Base-by-base conservation (phyloP, 2,888 invertebrate species). In the Meteorus cinctellus region DNA sequence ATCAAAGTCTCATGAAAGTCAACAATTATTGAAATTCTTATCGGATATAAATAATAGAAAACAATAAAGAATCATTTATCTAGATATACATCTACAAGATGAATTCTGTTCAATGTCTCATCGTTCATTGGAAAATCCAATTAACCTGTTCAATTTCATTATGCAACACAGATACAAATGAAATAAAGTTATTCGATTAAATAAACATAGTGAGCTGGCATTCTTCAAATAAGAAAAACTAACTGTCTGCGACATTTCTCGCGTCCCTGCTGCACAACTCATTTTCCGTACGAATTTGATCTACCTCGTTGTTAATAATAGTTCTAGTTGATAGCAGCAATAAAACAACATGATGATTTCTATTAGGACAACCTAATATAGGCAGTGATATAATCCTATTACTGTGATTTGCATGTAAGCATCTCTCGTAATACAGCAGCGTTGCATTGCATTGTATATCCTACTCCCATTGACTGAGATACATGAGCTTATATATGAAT, bases 341-440 rank as follows among this genome's bases (percentile, higher is more conserved):
- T 12, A 41, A 41, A 41, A 41, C 12, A 41, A 41, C 4, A 41
- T 41, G 0, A 41, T 41, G 41, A 2, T 41, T 10, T 2, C 12
- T 41, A 41, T 41, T 41, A 41, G 41, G 41, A 41, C 41, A 41
- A 41, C 41, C 12, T 12, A 41, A 41, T 41, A 41, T 12, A 41
- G 41, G 8, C 6, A 41, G 41, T 41, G 41, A 41, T 48, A 48
- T 48, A 48, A n/a, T n/a, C 6, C 16, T 48, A 16, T n/a, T 4
- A 45, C 36, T 63, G 63, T 67, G 60, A 72, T 76, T 76, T 76
- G 71, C 75, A 76, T 76, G 66, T 72, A 34, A 60, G 72, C 66
- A 48, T 48, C 14, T 48, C 59, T 71, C 67, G 62, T 59, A 62
- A 66, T 65, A 48, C 60, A 45, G 62, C 48, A 67, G 59, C 14